Base-by-base conservation (phyloP, 2,113 vertebrate genomes). In the Apaloderma vittatum region DNA sequence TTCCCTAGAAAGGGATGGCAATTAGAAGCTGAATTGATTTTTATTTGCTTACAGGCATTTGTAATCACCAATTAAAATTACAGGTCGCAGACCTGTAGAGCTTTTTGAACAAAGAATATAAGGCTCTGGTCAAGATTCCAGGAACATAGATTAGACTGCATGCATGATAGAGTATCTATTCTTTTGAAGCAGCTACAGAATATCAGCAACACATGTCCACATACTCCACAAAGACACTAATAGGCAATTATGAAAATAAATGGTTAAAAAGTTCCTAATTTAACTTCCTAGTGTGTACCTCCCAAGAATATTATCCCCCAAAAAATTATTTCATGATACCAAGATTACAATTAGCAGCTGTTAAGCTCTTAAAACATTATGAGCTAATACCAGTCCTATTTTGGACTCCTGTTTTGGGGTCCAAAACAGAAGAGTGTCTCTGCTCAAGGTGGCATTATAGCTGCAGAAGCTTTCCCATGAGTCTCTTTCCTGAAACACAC, bases 211-310 rank as follows among this genome's bases (percentile, higher is more conserved):
- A 34, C 7, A 7, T 17, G 24, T 5, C 40, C 15, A 22, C 27
- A 15, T 14, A 8, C 17, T 79, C 37, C 30, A 13, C 43, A 30
- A 7, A 34, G 34, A 45, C 7, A 15, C 2, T 0, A 0, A n/a
- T 0, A 68, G 34, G 19, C 5, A 30, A 12, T 15, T 59, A 19
- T 16, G 16, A 86, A 93, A 63, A 58, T 34, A 78, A 75, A 36
- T 20, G 6, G 19, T 63, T 37, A 43, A 27, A 30, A 76, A n/a
- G 6, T 43, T 75, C 29, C 19, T 76, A 29, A 51, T 68, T 73
- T 72, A 86, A 51, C 16, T 8, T 29, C 21, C 8, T 3, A 27
- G 6, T 36, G 40, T 58, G 14, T 79, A 51, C 18, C 16, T 79
- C 7, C 4, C 4, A 29, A 20, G 8, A 71, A 51, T 37, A 57